These are phyloP conservation scores for Apeltes quadracus DNA, from an alignment of 2,113 vertebrate species.

Conservation along the genomic window DNA sequence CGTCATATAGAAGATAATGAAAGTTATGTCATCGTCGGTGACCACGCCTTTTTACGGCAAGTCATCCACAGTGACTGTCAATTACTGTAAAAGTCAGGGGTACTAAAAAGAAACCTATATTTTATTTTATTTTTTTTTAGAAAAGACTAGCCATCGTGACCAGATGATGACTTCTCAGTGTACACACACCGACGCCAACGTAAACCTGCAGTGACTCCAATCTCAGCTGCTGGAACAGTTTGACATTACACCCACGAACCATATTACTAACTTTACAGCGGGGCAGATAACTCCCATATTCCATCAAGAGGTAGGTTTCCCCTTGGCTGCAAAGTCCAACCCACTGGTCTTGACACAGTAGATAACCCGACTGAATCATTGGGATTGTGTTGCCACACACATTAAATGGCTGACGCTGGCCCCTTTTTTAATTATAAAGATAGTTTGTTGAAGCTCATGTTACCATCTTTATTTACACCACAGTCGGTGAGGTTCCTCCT, in stretches of 20 bases:
- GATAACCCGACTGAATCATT: not conserved
- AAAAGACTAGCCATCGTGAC: not conserved
- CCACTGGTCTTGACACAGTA: not conserved
- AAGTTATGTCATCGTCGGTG: not conserved
- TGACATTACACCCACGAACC: slow-evolving; percentile 4
- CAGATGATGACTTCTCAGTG: not conserved
- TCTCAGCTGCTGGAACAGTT: too few relatives aligned
- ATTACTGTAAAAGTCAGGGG: too few relatives aligned
- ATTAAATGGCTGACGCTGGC: not conserved
- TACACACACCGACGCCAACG: slow-evolving; percentile 18
- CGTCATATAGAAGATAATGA: not conserved
- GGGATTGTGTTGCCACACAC: not conserved
- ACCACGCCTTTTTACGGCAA: not conserved
- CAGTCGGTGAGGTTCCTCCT: slow-evolving; percentile 13
- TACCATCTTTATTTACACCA: slow-evolving; percentile 50
- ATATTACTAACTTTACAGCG: not conserved
- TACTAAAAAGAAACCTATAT: too few relatives aligned
- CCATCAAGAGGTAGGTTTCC: not conserved
- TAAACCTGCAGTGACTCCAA: not conserved
- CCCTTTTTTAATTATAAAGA: not conserved
- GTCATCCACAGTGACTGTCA: too few relatives aligned
- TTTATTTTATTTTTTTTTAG: too few relatives aligned
- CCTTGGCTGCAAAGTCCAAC: not conserved
- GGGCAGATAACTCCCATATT: not conserved
- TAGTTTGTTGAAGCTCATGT: slow-evolving; percentile 14